Conservation (phyloP, 2,797 vertebrate genomes). For the Vireo griseus region DNA sequence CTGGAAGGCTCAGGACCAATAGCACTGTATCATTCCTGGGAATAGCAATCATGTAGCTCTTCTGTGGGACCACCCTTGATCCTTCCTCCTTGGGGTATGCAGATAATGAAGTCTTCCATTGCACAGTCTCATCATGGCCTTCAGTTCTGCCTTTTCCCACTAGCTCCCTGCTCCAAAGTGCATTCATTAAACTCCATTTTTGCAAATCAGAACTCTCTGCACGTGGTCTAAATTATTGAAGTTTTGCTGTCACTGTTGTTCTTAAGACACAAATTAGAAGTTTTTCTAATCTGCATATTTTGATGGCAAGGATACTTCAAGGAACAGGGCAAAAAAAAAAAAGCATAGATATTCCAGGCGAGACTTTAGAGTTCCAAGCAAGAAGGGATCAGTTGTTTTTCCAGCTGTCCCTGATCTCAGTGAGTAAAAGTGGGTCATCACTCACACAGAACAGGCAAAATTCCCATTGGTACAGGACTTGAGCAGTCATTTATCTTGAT, state of each 20-base stretch:
- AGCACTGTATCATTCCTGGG: neutral
- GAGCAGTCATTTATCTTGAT: neutral
- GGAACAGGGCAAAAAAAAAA: too few relatives aligned
- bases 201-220: neutral
- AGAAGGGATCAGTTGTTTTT: neutral
- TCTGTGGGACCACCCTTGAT: neutral
- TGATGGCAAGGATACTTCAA: neutral
- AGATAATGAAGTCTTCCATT: neutral
- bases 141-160: neutral
- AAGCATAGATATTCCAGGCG: neutral
- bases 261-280: neutral
- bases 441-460: neutral
- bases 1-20: neutral
- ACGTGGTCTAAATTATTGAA: neutral
- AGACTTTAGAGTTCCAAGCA: neutral
- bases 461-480: slow-evolving; percentile 17
- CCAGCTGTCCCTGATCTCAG: slow-evolving; percentile 36
- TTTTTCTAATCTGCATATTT: neutral
- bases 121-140: neutral
- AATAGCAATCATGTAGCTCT: neutral
- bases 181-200: neutral
- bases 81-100: neutral
- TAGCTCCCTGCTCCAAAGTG: neutral
- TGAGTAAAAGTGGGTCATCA: slow-evolving; percentile 34
- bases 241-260: neutral